These are phyloP conservation scores for Carduelis carduelis DNA, from an alignment of 2,797 vertebrate species.

Conservation along the genomic window DNA sequence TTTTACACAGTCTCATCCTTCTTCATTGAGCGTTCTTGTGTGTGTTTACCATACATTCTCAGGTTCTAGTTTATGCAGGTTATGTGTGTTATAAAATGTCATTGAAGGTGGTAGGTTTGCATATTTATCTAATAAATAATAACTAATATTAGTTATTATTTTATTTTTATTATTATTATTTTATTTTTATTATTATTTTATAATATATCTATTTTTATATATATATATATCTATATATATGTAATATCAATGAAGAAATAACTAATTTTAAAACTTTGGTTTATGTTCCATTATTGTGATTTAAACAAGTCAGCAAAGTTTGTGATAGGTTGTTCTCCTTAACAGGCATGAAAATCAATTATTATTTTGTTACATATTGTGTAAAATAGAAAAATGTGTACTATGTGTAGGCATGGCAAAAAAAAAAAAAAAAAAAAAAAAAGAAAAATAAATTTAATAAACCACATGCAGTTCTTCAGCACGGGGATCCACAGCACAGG, in stretches of 20 bases:
- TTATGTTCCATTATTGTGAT: conserved; percentile 62
- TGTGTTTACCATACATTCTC: neutral
- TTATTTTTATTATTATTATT: too few relatives aligned
- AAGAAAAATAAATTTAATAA: neutral
- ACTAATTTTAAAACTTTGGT: conserved; percentile 45
- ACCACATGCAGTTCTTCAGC: neutral
- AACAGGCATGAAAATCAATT: conserved; percentile 72
- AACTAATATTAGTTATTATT: conserved; percentile 24
- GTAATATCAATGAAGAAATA: conserved; percentile 37
- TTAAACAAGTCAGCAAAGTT: conserved; percentile 64
- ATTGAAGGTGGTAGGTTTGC: conserved; percentile 19
- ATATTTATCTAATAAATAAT: conserved; percentile 11
- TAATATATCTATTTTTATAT: too few relatives aligned
- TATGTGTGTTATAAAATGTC: neutral
- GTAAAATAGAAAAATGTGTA: conserved; percentile 72
- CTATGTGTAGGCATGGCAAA: conserved; percentile 71
- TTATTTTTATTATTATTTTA: too few relatives aligned
- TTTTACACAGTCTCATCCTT: neutral
- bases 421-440: neutral
- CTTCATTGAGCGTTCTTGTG: neutral
- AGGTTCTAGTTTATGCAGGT: neutral
- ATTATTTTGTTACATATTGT: conserved; percentile 49
- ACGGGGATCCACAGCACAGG: neutral
- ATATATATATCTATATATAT: neutral
- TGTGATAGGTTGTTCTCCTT: conserved; percentile 57